Base-by-base conservation (phyloP, 1,140 invertebrate species). In the Drosophila orena region DNA sequence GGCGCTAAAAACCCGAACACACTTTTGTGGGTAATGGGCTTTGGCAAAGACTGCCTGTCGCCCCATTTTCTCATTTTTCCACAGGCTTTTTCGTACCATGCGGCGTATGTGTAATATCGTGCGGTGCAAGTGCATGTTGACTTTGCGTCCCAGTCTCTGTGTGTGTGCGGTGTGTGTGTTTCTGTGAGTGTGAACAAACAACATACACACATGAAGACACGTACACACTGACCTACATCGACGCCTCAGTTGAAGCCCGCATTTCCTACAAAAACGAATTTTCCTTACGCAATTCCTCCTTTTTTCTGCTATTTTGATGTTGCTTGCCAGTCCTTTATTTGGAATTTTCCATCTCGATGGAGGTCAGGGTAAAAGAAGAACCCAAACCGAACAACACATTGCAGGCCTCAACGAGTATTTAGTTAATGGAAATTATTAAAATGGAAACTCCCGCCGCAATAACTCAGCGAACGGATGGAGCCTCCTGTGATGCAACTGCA, bases 381-480 rank as follows among this genome's bases (percentile, higher is more conserved):
- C 11, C 14, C 8, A 35, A 74, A 52, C 17, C 27, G 35, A 46
- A 70, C 27, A 62, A 54, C 42, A 58, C 59, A 58, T 42, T 17
- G 57, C 66, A 54, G 27, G 42, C 62, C 74, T 71, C 34, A 55
- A 52, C 40, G 61, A 58, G 60, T 69, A 72, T 85, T 85, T 80
- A 79, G 81, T 85, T 80, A 84, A 84, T 84, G 77, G 58, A 81
- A 80, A 84, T 80, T 80, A 84, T 80, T 80, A 79, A 66, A 77
- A 61, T 71, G 59, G 11, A 40, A 81, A 44, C 53, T 57, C 58
- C 49, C 7, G 24, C 57, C 30, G 58, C 42, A 74, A 77, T 56
- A 55, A 49, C 50, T 70, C 43, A 44, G 20, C 6, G 27, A 30
- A 30, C 40, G 20, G 22, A 20, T 43, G 42, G 11, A 34, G 15